Conservation (phyloP, 2,888 invertebrate genomes). For the Caprella mutica region DNA sequence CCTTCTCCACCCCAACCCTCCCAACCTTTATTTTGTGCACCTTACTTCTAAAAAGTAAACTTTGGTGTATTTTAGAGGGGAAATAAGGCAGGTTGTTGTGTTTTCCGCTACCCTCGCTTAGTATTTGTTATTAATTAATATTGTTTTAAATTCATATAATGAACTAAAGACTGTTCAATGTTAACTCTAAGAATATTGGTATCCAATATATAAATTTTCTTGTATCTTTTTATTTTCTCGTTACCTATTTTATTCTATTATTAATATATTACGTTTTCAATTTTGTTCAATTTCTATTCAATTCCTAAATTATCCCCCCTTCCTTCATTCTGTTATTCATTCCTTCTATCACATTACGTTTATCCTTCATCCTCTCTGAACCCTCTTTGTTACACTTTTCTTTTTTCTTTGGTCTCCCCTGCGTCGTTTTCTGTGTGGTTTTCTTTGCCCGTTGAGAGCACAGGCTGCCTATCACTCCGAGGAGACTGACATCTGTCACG, state of each 20-base stretch:
- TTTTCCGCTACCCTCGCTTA: neutral
- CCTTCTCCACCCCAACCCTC: neutral
- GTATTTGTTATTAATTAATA: neutral
- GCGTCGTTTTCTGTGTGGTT: neutral
- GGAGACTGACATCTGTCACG: neutral
- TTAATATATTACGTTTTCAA: too few species aligned
- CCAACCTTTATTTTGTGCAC: neutral
- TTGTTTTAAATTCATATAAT: neutral
- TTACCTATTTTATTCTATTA: neutral
- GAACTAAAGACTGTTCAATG: neutral
- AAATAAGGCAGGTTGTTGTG: neutral
- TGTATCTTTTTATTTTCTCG: neutral
- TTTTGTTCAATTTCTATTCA: neutral
- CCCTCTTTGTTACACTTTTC: neutral
- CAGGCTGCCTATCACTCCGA: neutral
- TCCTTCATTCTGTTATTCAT: neutral
- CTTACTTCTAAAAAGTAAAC: neutral
- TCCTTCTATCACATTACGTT: neutral
- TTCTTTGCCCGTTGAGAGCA: neutral
- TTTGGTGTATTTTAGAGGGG: neutral
- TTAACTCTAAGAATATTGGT: neutral
- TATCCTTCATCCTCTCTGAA: neutral
- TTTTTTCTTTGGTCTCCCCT: neutral
- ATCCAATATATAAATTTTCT: neutral
- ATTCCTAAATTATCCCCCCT: neutral